Conservation (phyloP, 2,797 vertebrate species). For the Poecile montanus region DNA sequence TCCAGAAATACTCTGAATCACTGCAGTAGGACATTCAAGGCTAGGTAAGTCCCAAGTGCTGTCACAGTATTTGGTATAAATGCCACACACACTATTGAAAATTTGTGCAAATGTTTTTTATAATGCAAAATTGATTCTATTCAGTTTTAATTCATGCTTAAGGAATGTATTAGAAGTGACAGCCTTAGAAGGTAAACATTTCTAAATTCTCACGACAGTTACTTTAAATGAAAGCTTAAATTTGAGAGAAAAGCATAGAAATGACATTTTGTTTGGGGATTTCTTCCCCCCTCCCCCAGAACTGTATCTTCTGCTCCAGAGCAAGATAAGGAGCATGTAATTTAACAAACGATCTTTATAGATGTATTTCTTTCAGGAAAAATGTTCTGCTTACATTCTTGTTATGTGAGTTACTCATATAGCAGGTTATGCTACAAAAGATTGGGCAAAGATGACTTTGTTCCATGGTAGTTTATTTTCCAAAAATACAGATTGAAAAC, state of each 20-base stretch:
- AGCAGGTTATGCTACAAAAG: background rate
- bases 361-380: background rate
- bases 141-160: background rate
- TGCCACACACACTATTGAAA: background rate
- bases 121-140: background rate
- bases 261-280: background rate
- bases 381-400: background rate
- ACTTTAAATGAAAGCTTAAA: background rate
- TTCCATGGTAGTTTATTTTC: background rate
- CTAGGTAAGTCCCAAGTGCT: background rate
- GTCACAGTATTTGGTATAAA: background rate
- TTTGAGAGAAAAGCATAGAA: background rate
- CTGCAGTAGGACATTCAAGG: background rate
- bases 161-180: background rate
- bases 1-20: background rate
- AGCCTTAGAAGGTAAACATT: background rate
- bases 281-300: rapidly evolving
- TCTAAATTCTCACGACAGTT: background rate
- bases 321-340: rapidly evolving
- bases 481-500: background rate
- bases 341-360: background rate
- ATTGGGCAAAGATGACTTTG: background rate
- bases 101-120: background rate
- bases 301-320: background rate
- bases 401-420: rapidly evolving